Conservation (phyloP, 2,113 vertebrate genomes). For the Zosterops lateralis region DNA sequence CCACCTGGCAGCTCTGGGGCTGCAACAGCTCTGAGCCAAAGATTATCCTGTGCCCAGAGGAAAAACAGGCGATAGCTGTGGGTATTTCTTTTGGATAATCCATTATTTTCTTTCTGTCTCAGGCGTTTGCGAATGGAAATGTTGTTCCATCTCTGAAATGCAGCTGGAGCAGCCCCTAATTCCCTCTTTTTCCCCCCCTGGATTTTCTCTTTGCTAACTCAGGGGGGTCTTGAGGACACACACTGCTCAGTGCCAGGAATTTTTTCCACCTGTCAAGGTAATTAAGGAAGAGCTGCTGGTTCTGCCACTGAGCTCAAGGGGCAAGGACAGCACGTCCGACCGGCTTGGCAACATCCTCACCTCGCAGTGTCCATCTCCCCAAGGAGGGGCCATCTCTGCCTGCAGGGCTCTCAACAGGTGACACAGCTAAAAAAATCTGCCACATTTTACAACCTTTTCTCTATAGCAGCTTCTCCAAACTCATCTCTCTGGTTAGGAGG, state of each 20-base stretch:
- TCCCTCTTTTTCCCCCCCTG: background rate
- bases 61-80: background rate
- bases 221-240: background rate
- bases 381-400: accelerated
- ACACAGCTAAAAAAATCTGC: background rate
- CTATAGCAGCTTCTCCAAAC: accelerated
- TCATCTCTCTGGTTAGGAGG: background rate
- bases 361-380: background rate
- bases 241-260: background rate
- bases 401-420: background rate
- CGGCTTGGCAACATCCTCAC: background rate
- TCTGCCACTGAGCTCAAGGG: background rate
- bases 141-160: accelerated
- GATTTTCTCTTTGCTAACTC: background rate
- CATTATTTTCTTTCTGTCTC: conserved; percentile 29
- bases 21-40: background rate
- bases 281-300: background rate
- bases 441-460: background rate
- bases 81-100: conserved; percentile 31
- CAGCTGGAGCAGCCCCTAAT: background rate
- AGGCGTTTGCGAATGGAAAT: background rate
- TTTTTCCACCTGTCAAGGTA: background rate
- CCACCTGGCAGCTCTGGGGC: background rate
- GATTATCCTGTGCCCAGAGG: background rate
- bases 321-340: background rate